Conservation (phyloP, 2,888 invertebrate species). For the Heliconius aoede region DNA sequence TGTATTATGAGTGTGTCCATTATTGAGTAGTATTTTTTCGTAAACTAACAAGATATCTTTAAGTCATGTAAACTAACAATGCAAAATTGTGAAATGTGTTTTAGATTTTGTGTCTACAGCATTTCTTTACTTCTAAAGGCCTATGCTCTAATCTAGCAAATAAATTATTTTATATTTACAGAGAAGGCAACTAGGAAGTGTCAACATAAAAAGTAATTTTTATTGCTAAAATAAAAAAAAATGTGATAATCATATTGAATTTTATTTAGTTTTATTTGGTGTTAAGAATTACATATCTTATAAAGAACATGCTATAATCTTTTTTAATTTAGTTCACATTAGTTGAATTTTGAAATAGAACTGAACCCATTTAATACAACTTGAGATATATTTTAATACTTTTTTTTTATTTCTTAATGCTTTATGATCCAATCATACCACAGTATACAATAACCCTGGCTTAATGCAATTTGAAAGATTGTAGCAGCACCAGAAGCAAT, state of each 20-base stretch:
- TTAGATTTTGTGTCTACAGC: slow-evolving; percentile 35
- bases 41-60: slow-evolving; percentile 52
- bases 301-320: background rate
- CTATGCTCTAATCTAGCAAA: slow-evolving; percentile 73
- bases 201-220: slow-evolving; percentile 69
- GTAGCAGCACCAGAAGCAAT: too few relatives aligned
- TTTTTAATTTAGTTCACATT: background rate
- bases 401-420: too few relatives aligned
- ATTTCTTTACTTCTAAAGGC: slow-evolving; percentile 59
- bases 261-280: background rate
- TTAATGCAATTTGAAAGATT: too few relatives aligned
- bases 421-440: too few relatives aligned
- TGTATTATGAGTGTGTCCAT: slow-evolving; percentile 72
- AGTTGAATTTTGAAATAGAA: background rate
- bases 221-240: slow-evolving; percentile 70
- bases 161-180: slow-evolving; percentile 78
- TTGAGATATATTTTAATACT: too few relatives aligned
- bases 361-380: background rate
- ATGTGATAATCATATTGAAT: slow-evolving; percentile 23
- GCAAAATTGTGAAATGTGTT: slow-evolving; percentile 44
- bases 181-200: slow-evolving; percentile 54
- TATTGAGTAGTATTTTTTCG: slow-evolving; percentile 63
- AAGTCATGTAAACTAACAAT: slow-evolving; percentile 42
- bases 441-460: too few relatives aligned
- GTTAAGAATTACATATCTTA: background rate